Percentiles rank a stretch among this genome's conserved stretches.
These are phyloP conservation scores for Acromyrmex heyeri DNA, from an alignment of 1,140 invertebrate genomes.

Conservation along the genomic window DNA sequence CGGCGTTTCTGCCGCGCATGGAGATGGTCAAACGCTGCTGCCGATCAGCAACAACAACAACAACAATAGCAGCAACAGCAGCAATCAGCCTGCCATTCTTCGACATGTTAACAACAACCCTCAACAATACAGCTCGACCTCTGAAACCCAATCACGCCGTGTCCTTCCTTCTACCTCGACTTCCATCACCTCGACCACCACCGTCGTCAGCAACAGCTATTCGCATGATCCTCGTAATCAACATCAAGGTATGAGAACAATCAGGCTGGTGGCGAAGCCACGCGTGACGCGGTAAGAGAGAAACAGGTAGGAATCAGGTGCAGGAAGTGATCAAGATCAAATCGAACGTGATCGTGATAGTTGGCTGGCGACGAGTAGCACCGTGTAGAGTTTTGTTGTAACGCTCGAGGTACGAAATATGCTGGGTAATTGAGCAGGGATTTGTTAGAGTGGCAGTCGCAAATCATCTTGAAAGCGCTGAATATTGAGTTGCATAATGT, in stretches of 20 bases:
- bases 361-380: slow-evolving; percentile 56
- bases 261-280: slow-evolving; percentile 61
- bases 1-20: slow-evolving; percentile 82
- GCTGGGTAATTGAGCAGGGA: slow-evolving; percentile 29
- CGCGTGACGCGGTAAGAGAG: slow-evolving; percentile 49
- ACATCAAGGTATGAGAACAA: slow-evolving; percentile 72
- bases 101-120: slow-evolving; percentile 74
- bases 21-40: slow-evolving; percentile 84
- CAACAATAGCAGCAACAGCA: slow-evolving; percentile 72
- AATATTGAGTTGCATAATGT: slow-evolving; percentile 27
- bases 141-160: slow-evolving; percentile 80
- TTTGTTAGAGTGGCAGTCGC: slow-evolving; percentile 33
- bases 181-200: slow-evolving; percentile 79
- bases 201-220: slow-evolving; percentile 78
- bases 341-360: slow-evolving; percentile 45
- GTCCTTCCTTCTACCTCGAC: slow-evolving; percentile 81
- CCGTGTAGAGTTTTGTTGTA: slow-evolving; percentile 13
- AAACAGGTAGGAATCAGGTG: slow-evolving; percentile 45
- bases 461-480: slow-evolving; percentile 22
- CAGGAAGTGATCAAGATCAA: slow-evolving; percentile 31
- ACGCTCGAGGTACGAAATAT: slow-evolving; percentile 21
- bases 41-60: slow-evolving; percentile 74
- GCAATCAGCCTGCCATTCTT: slow-evolving; percentile 29
- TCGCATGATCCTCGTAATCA: slow-evolving; percentile 67
- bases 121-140: slow-evolving; percentile 79